These are phyloP conservation scores for Lycorma delicatula DNA, from an alignment of 1,140 invertebrate species.

Conservation along the genomic window DNA sequence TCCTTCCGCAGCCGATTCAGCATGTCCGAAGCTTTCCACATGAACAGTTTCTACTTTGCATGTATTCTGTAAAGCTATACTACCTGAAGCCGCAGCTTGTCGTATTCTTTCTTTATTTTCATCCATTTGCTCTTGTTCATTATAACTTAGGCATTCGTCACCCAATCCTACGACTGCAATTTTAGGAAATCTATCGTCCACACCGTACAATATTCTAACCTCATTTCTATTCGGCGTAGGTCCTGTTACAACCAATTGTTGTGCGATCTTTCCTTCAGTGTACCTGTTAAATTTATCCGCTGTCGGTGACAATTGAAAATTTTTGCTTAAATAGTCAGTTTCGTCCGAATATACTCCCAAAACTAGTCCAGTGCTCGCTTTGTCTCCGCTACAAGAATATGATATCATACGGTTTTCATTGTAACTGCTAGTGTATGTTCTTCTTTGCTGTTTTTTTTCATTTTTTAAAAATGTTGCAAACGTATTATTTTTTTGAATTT, in stretches of 20 bases:
- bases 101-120: conserved; percentile 42
- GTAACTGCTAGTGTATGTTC: no score
- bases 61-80: no score
- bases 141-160: conserved; percentile 35
- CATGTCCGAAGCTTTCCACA: conserved; percentile 44
- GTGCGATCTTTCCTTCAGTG: conserved; percentile 16
- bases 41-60: no score
- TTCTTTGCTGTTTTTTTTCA: no score
- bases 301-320: conserved; percentile 13
- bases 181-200: conserved; percentile 36
- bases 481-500: no score
- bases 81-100: conserved; percentile 40
- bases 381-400: no score
- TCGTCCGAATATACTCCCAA: no score
- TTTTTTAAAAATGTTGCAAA: no score
- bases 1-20: conserved; percentile 46
- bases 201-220: conserved; percentile 37
- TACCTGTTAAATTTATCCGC: conserved; percentile 18
- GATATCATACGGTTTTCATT: no score
- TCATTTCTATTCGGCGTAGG: conserved; percentile 40
- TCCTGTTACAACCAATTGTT: conserved; percentile 30
- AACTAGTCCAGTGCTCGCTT: no score
- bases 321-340: no score
- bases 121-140: conserved; percentile 41
- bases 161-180: conserved; percentile 43